Base-by-base conservation (phyloP, 2,888 invertebrate genomes). In the Frankliniella intonsa region DNA sequence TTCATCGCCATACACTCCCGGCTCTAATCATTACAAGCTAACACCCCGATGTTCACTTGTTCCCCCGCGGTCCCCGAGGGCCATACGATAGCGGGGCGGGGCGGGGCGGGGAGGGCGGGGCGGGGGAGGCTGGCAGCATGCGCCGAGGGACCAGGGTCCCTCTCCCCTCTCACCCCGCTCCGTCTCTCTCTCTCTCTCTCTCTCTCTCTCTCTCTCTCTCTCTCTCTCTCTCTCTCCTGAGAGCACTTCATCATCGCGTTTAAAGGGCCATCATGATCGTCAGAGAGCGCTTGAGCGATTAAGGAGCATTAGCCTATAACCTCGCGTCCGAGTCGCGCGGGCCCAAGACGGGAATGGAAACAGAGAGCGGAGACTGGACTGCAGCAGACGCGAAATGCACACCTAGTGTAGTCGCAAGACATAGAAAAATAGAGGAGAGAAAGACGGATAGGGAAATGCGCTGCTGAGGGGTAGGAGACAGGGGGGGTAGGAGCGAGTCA, bases 31-130 rank as follows among this genome's bases (percentile, higher is more conserved):
- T 76, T 76, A 76, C 69, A 76, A 76, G 69, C 69, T 25, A 76
- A 76, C 69, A 25, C 69, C 69, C 69, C 69, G 69, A 76, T 76
- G 69, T 76, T 76, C 69, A 76, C 69, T 76, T 76, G 69, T 76
- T 55, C 55, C 22, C 69, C 62, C 62, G 62, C 69, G 69, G 69
- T 22, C 69, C 55, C 55, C 55, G 55, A 55, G 55, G 55, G 55
- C 55, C 55, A 19, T 19, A 14, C 17, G 17, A 14, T 55, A 7
- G 55, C 55, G n/a, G n/a, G n/a, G n/a, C n/a, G n/a, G n/a, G n/a
- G n/a, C 65, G 19, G n/a, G n/a, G 69, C 22, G 22, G 22, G 69
- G 69, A 69, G 69, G 69, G 69, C 17, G 55, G 19, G 55, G 14
- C 11, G 55, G 12, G 14, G 55, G 38, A 14, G 55, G 17, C 55